Conservation (phyloP, 2,113 vertebrate genomes). For the Boleophthalmus pectinirostris region DNA sequence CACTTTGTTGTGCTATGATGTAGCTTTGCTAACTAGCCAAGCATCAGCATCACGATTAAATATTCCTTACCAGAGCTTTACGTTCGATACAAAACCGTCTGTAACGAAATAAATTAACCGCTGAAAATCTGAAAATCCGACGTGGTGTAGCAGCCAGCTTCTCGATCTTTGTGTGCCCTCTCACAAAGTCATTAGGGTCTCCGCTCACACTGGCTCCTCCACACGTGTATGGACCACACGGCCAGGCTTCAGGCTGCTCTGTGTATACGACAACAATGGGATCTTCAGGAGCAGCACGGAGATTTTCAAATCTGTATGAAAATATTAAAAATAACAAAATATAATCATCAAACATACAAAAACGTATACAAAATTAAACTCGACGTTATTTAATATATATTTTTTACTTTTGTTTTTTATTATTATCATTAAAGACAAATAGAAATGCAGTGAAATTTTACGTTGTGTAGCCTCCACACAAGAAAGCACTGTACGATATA, state of each 20-base stretch:
- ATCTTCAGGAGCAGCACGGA: conserved; percentile 31
- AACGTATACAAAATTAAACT: too few species aligned
- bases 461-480: too few species aligned
- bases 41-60: conserved; percentile 46
- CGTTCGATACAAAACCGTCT: neutral
- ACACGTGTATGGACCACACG: conserved; percentile 48
- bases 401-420: too few species aligned
- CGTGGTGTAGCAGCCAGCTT: neutral
- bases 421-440: too few species aligned
- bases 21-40: conserved; percentile 21
- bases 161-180: neutral
- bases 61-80: conserved; percentile 5
- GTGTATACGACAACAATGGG: neutral
- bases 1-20: neutral
- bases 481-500: too few species aligned
- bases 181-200: neutral
- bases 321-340: neutral
- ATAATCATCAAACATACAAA: too few species aligned
- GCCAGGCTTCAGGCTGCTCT: neutral
- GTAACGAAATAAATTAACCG: neutral
- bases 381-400: too few species aligned
- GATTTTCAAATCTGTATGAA: neutral
- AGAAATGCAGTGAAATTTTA: too few species aligned
- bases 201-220: neutral
- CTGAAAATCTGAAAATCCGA: neutral